Evolutionary conservation across 2,797 vertebrate genomes (phyloP).

Genomic region (Fundulus diaphanus): DNA sequence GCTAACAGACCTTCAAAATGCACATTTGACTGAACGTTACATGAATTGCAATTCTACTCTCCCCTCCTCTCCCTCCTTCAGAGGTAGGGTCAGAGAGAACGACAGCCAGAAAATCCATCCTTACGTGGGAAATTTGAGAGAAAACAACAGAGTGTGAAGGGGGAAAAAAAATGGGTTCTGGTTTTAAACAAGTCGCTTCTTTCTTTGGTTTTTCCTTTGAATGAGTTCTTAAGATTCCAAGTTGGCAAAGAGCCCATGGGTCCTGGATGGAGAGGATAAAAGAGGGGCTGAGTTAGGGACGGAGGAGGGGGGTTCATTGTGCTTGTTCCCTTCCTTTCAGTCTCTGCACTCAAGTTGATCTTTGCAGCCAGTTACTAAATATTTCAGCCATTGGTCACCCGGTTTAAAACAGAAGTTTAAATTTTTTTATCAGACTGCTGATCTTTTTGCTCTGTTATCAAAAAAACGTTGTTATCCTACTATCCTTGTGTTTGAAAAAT

Average conservation of each 20-base stretch:
- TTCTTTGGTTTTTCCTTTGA: constrained; percentile 76
- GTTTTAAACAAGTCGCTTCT: constrained; percentile 78
- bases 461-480: constrained; percentile 24
- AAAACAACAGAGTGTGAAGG: constrained; percentile 62
- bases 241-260: constrained; percentile 79
- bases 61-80: constrained; percentile 19
- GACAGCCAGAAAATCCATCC: constrained; percentile 69
- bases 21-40: constrained; percentile 71
- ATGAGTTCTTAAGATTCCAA: constrained; percentile 84
- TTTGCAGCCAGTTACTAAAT: constrained; percentile 75
- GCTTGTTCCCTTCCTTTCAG: constrained; percentile 79
- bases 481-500: neutral
- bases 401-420: constrained; percentile 25
- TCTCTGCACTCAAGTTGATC: constrained; percentile 76
- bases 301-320: constrained; percentile 76
- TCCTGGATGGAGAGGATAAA: constrained; percentile 79
- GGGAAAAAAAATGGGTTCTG: constrained; percentile 64
- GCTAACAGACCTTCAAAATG: constrained; percentile 69
- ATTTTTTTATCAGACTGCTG: constrained; percentile 22
- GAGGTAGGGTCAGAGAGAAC: constrained; percentile 68
- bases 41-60: constrained; percentile 72
- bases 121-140: constrained; percentile 74
- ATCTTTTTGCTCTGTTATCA: constrained; percentile 1
- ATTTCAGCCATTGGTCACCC: constrained; percentile 64
- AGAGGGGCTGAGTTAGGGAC: constrained; percentile 74